Evolutionary conservation across 1,140 invertebrate genomes (phyloP).

Genomic region (Pomacea maculata): DNA sequence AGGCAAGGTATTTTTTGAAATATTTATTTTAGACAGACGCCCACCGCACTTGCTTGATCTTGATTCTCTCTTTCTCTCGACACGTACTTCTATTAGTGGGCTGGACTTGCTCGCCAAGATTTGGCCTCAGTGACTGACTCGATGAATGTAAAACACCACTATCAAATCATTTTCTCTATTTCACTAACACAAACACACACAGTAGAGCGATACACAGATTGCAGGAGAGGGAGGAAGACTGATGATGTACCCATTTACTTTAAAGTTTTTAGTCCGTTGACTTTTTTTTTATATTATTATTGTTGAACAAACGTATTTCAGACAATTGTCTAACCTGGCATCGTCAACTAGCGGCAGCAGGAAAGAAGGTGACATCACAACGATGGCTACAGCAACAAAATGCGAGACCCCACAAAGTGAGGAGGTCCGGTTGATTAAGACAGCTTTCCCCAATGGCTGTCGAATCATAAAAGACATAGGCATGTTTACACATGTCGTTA

Average conservation of each 20-base stretch:
- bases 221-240: too few species aligned
- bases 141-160: too few species aligned
- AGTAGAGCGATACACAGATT: neutral
- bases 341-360: neutral
- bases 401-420: conserved; percentile 1
- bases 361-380: neutral
- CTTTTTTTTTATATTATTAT: too few species aligned
- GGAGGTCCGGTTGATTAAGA: conserved; percentile 28
- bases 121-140: too few species aligned
- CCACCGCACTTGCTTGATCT: neutral
- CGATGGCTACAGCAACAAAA: conserved; percentile 10
- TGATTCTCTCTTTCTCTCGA: neutral
- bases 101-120: too few species aligned
- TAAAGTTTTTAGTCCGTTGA: too few species aligned
- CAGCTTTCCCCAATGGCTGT: conserved; percentile 47
- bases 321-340: neutral
- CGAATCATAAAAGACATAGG: conserved; percentile 49
- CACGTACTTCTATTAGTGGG: too few species aligned
- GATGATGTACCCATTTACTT: too few species aligned
- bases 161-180: neutral
- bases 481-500: conserved; percentile 50
- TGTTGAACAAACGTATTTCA: neutral
- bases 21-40: neutral
- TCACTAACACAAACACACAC: too few species aligned
- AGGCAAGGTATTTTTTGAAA: neutral